These are phyloP conservation scores for Arion vulgaris DNA, from an alignment of 1,140 invertebrate genomes.

Conservation along the genomic window DNA sequence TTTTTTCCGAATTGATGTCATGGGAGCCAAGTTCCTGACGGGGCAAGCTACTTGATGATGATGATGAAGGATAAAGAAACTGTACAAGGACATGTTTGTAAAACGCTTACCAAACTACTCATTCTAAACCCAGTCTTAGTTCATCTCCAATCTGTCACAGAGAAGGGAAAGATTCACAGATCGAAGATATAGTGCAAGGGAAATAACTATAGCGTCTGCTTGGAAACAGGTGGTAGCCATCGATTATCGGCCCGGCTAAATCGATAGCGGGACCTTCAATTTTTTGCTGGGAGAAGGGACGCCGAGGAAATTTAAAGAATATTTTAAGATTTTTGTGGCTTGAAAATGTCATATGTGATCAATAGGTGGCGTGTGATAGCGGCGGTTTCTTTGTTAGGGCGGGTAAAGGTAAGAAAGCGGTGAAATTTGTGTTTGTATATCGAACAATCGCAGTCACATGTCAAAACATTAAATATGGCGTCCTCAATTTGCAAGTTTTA, in stretches of 20 bases:
- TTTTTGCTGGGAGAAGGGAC: background rate
- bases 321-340: slow-evolving; percentile 14
- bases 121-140: background rate
- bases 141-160: background rate
- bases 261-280: background rate
- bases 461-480: background rate
- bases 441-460: background rate
- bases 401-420: background rate
- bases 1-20: too few species aligned
- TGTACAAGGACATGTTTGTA: background rate
- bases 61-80: background rate
- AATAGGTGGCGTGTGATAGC: background rate
- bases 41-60: too few species aligned
- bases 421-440: background rate
- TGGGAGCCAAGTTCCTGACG: too few species aligned
- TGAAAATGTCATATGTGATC: slow-evolving; percentile 4
- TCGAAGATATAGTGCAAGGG: slow-evolving; percentile 7
- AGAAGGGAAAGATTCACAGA: background rate
- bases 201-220: slow-evolving; percentile 4
- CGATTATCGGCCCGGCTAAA: background rate
- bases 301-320: background rate
- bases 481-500: too few species aligned
- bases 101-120: background rate
- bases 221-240: slow-evolving; percentile 6
- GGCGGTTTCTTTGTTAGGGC: background rate